Evolutionary conservation across 2,888 invertebrate genomes (phyloP).

Genomic region (Drosophila planitibia): DNA sequence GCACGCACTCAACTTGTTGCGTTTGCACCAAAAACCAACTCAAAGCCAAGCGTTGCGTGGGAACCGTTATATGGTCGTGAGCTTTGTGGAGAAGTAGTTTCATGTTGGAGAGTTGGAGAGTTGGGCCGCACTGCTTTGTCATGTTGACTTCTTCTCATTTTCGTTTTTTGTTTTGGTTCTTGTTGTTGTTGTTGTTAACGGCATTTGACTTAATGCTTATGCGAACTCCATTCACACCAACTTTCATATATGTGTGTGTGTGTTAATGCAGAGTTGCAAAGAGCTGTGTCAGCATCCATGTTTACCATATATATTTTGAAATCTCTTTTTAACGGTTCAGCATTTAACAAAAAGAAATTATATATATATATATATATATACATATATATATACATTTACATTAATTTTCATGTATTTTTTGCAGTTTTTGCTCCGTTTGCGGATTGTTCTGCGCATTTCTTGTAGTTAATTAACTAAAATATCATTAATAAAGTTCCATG

Average conservation of each 20-base stretch:
- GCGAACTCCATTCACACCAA: neutral
- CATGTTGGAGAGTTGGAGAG: neutral
- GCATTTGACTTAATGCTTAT: slow-evolving; percentile 13
- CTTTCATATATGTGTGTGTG: neutral
- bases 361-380: neutral
- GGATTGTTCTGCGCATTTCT: slow-evolving; percentile 46
- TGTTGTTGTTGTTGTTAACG: slow-evolving; percentile 9
- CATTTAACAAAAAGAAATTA: neutral
- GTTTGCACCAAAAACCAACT: slow-evolving; percentile 55
- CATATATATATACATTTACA: neutral
- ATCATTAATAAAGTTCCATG: slow-evolving; percentile 73
- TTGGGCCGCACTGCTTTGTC: neutral
- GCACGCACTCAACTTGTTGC: slow-evolving; percentile 62
- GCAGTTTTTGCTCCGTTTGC: neutral
- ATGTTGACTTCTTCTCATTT: neutral
- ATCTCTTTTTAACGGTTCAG: neutral
- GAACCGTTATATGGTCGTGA: slow-evolving; percentile 10
- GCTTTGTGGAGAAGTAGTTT: neutral
- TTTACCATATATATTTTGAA: neutral
- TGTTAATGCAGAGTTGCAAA: neutral
- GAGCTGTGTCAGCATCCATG: neutral
- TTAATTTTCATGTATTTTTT: slow-evolving; percentile 11
- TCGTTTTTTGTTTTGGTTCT: no score
- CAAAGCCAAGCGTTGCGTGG: slow-evolving; percentile 70
- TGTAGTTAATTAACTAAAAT: slow-evolving; percentile 76